Evolutionary conservation across 2,797 vertebrate species (phyloP).

Genomic region (Erithacus rubecula): DNA sequence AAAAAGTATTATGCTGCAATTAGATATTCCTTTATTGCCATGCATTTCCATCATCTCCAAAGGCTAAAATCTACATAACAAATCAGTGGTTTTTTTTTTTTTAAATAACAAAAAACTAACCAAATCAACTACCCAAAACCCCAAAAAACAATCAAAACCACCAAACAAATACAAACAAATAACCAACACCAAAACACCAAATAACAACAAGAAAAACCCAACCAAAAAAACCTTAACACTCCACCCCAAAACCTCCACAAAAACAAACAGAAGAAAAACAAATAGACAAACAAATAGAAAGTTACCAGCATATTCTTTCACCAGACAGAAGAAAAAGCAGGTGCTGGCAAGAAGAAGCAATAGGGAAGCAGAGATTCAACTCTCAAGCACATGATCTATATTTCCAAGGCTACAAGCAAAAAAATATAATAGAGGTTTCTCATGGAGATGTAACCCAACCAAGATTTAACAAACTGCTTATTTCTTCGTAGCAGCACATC

Average conservation of each 20-base stretch:
- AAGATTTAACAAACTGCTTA: background rate
- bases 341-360: background rate
- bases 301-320: background rate
- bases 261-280: background rate
- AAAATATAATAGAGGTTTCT: background rate
- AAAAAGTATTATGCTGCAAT: background rate
- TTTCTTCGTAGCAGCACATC: background rate
- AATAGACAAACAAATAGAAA: background rate
- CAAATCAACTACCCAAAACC: background rate
- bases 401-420: constrained; percentile 1
- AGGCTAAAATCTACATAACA: background rate
- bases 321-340: background rate
- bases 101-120: background rate
- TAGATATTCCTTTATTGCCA: background rate
- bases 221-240: background rate
- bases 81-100: fast-evolving
- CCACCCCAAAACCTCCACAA: background rate
- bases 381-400: constrained; percentile 3
- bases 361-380: background rate
- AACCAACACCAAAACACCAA: too few species aligned
- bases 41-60: background rate
- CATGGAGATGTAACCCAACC: background rate
- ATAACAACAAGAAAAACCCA: background rate
- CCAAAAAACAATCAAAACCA: background rate
- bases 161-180: background rate